Base-by-base conservation (phyloP, 2,797 vertebrate genomes). In the Sternotherus odoratus region DNA sequence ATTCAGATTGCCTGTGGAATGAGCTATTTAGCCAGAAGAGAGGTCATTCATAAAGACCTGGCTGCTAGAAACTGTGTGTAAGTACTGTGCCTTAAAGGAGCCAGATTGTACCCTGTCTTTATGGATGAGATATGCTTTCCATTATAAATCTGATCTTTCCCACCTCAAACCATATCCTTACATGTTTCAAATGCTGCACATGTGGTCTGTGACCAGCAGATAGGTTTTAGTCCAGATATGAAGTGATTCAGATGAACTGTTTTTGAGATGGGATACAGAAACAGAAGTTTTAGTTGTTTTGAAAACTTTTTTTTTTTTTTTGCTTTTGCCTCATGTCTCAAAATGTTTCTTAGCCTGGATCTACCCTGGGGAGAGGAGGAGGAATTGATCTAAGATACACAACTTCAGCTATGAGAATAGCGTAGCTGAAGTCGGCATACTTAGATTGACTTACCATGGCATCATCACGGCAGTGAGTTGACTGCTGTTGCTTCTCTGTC, bases 1-100 rank as follows among this genome's bases (percentile, higher is more conserved):
- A 99, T 99, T 97, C 99, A 99, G 98, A 99, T 99, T 16, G 99
- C 99, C 79, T 99, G 99, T 96, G 99, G 99, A 46, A 99, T 99
- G 99, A 99, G 99, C 98, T 99, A 99, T 94, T 98, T 99, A 97
- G 98, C 99, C 88, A 98, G 99, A 91, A 97, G 99, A 91, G 99
- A 99, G 98, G 99, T 99, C 96, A 99, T 99, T 95, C 99, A 99
- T 97, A 99, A 99, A 98, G 99, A 99, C 97, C 98, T 99, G 82
- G 99, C 99, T 81, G 98, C 99, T 94, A 98, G 99, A 98, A 99
- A 99, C 97, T 99, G 99, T 92, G 99, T 99, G 99, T 99, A 98
- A 99, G 99, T 99, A 95, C 87, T 80, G 6, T 26, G 1, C 0
- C 6, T 8, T 39, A 10, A 16, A n/a, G 39, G 63, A 60, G 49